A percentile compares a stretch with the other conserved stretches of the same genome.
Evolutionary conservation across 2,888 invertebrate genomes (phyloP).

Genomic region (Alviniconcha strummeri): DNA sequence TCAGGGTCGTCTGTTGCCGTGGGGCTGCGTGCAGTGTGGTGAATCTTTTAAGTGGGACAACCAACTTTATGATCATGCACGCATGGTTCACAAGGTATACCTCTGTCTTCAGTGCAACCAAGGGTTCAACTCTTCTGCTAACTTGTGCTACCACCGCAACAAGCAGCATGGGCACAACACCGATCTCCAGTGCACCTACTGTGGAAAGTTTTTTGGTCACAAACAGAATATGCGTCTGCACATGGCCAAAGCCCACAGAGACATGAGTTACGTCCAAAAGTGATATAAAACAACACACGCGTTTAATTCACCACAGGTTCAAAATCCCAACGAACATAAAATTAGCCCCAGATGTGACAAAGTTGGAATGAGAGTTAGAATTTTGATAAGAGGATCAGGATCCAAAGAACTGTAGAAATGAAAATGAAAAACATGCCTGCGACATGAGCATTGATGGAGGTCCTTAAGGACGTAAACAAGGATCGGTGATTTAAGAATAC

Average conservation of each 20-base stretch:
- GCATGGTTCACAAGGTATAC: slow-evolving; percentile 6
- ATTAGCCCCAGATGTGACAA: no score
- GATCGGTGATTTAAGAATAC: no score
- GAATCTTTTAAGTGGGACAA: background rate
- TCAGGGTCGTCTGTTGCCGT: background rate
- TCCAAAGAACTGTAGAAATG: no score
- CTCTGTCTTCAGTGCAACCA: background rate
- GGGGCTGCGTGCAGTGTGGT: background rate
- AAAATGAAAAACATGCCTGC: no score
- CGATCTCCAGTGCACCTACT: slow-evolving; percentile 3
- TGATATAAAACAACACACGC: no score
- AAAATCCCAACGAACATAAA: no score
- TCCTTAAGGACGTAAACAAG: no score
- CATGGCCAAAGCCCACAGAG: slow-evolving; percentile 13
- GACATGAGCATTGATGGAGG: no score
- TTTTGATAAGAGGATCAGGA: no score
- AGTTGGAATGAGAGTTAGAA: no score
- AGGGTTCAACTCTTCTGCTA: slow-evolving; percentile 12
- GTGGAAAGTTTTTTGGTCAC: slow-evolving; percentile 20
- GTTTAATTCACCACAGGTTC: no score
- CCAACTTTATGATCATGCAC: slow-evolving; percentile 8
- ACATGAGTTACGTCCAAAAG: background rate
- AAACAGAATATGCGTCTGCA: slow-evolving; percentile 15
- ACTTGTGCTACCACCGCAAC: slow-evolving; percentile 22
- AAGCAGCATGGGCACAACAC: background rate